Evolutionary conservation across 1,140 invertebrate species (phyloP).

Genomic region (Grapholita molesta): DNA sequence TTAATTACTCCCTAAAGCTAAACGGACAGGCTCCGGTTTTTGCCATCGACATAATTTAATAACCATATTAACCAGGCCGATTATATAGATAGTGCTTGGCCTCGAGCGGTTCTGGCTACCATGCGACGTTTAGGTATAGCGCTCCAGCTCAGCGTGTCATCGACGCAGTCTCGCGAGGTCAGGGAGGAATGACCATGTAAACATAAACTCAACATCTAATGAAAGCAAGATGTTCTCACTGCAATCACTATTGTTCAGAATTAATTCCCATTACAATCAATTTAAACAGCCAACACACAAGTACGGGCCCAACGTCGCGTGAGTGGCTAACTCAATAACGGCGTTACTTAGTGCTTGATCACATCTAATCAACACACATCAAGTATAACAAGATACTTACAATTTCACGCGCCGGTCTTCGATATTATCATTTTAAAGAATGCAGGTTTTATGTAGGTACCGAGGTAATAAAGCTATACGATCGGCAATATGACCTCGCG

Average conservation of each 20-base stretch:
- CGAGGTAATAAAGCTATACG: constrained; percentile 28
- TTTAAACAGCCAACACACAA: constrained; percentile 49
- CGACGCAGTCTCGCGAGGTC: constrained; percentile 50
- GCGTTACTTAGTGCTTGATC: constrained; percentile 37
- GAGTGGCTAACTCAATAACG: constrained; percentile 62
- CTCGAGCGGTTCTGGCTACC: constrained; percentile 48
- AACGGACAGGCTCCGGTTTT: constrained; percentile 58
- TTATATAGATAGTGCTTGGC: constrained; percentile 61
- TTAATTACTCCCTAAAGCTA: constrained; percentile 77
- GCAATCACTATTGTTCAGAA: constrained; percentile 66
- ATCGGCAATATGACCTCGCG: constrained; percentile 39
- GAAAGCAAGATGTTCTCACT: constrained; percentile 57
- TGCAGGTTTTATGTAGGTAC: constrained; percentile 31
- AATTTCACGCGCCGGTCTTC: constrained; percentile 9
- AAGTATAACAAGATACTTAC: constrained; percentile 8
- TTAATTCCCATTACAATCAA: constrained; percentile 71
- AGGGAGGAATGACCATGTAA: constrained; percentile 74
- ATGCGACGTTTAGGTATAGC: background rate
- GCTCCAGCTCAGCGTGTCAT: constrained; percentile 18
- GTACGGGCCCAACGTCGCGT: constrained; percentile 39
- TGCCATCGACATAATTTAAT: constrained; percentile 74
- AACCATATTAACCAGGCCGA: constrained; percentile 70
- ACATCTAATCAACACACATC: constrained; percentile 35
- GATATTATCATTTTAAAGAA: constrained; percentile 26
- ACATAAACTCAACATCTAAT: constrained; percentile 40